Evolutionary conservation across 2,113 vertebrate species (phyloP).

Genomic region (Corythoichthys haematopterus): DNA sequence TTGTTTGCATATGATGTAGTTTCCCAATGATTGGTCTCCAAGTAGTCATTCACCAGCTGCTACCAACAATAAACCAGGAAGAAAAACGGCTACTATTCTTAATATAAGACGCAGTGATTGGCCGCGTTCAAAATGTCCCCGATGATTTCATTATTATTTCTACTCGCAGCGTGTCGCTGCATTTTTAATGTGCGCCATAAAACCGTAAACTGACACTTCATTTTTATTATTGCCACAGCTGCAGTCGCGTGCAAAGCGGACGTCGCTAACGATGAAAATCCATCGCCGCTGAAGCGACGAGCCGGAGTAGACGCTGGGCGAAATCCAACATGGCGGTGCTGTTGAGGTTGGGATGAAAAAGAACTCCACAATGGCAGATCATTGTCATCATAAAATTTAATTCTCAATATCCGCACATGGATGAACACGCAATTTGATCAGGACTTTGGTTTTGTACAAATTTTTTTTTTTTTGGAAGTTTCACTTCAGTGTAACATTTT

Average conservation of each 20-base stretch:
- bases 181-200: constrained; percentile 62
- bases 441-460: constrained; percentile 83
- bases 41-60: constrained; percentile 46
- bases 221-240: constrained; percentile 47
- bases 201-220: constrained; percentile 53
- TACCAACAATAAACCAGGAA: constrained; percentile 55
- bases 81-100: constrained; percentile 20
- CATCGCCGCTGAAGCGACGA: constrained; percentile 45
- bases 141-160: constrained; percentile 33
- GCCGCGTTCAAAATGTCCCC: constrained; percentile 53
- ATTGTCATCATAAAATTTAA: constrained; percentile 87
- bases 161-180: neutral
- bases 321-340: constrained; percentile 21
- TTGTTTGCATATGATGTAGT: constrained; percentile 49
- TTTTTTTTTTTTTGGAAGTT: constrained; percentile 79
- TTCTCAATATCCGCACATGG: constrained; percentile 91
- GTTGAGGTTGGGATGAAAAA: constrained; percentile 45
- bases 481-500: constrained; percentile 80
- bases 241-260: constrained; percentile 46
- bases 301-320: constrained; percentile 26
- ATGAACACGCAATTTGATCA: constrained; percentile 76
- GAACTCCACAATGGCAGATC: constrained; percentile 29
- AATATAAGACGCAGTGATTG: constrained; percentile 43
- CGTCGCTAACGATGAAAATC: constrained; percentile 46
- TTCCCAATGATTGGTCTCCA: constrained; percentile 50